A percentile compares a stretch with the other conserved stretches of the same genome.
phyloP scores from a whole-genome alignment of 2,888 invertebrate genomes.

The Hartigia nigra region DNA sequence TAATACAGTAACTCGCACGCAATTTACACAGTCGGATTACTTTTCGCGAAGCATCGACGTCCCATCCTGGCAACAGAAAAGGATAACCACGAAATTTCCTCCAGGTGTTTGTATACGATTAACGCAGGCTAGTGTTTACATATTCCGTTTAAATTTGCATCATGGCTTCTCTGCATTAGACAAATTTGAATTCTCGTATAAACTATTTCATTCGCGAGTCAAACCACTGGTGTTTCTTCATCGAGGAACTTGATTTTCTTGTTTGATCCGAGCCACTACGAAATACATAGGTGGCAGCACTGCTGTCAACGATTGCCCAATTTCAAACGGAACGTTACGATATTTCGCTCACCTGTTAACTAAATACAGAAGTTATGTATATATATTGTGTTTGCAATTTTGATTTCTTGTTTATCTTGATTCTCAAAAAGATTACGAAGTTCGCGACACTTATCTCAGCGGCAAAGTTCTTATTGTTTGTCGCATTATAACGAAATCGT shows the following conservation, averaged over 20 bases:
- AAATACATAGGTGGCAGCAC: background rate
- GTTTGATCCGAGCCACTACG: background rate
- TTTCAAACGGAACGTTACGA: background rate
- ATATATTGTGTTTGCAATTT: background rate
- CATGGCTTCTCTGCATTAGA: background rate
- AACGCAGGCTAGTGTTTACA: background rate
- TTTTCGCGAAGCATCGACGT: background rate
- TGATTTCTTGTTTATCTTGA: background rate
- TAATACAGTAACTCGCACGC: background rate
- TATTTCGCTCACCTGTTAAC: background rate
- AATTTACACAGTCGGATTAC: background rate
- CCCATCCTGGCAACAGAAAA: background rate
- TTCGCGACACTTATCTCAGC: background rate
- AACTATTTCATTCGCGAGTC: background rate
- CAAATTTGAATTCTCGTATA: background rate
- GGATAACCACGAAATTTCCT: background rate
- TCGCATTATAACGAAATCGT: background rate
- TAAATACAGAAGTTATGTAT: background rate
- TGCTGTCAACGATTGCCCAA: background rate
- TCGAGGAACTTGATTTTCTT: too few species aligned
- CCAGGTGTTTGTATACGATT: background rate
- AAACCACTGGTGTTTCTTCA: too few species aligned
- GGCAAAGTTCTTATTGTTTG: background rate
- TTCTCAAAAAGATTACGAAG: background rate
- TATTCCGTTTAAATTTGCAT: background rate